These are phyloP conservation scores for Hecatera dysodea DNA, from an alignment of 2,888 invertebrate genomes.

Conservation along the genomic window DNA sequence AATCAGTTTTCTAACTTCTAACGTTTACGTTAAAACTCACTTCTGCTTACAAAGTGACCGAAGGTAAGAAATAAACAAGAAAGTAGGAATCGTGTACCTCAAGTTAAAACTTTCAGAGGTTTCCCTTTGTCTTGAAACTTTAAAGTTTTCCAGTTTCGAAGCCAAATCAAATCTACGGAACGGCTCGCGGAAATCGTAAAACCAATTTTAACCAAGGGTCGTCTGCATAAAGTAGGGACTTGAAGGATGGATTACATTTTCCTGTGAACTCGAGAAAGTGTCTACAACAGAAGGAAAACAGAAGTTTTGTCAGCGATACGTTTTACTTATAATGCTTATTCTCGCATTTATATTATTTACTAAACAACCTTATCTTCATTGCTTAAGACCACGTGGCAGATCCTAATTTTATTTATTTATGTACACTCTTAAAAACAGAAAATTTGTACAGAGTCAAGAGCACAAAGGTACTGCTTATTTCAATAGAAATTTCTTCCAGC, in stretches of 20 bases:
- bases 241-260: constrained; percentile 30
- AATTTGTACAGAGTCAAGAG: no score
- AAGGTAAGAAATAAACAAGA: constrained; percentile 32
- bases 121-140: constrained; percentile 43
- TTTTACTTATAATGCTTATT: not conserved
- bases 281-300: no score
- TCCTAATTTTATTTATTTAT: no score
- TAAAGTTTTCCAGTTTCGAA: constrained; percentile 36
- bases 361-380: no score
- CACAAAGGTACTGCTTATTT: no score
- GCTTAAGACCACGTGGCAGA: no score
- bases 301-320: not conserved
- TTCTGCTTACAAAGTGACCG: not conserved
- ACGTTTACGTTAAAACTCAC: not conserved
- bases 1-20: not conserved
- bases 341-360: not conserved
- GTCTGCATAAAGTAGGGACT: constrained; percentile 54
- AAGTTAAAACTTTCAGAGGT: constrained; percentile 50
- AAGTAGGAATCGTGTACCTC: constrained; percentile 6
- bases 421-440: no score
- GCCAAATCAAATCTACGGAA: constrained; percentile 49
- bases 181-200: constrained; percentile 62
- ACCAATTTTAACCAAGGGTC: constrained; percentile 59
- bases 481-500: no score
- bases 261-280: not conserved